Conservation (phyloP, 2,797 vertebrate species). For the Oryzias dopingdopingensis region DNA sequence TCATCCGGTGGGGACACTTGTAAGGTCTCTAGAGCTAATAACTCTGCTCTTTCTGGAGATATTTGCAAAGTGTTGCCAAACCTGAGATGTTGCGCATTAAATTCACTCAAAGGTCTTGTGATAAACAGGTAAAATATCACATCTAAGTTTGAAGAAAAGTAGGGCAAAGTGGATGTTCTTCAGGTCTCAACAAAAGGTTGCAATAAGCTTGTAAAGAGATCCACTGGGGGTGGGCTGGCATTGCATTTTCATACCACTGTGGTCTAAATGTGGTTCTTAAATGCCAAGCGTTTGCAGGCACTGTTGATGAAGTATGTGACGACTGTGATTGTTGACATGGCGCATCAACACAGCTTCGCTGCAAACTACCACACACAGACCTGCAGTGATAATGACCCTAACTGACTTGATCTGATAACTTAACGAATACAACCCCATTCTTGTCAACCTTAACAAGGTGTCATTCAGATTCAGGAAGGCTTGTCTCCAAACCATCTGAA, state of each 20-base stretch:
- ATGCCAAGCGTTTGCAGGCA: neutral
- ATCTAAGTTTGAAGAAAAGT: neutral
- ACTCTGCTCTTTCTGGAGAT: too few species aligned
- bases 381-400: too few species aligned
- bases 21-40: too few species aligned
- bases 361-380: too few species aligned
- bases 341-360: neutral
- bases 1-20: too few species aligned
- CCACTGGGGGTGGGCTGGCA: neutral
- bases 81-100: too few species aligned
- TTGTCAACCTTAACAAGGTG: slow-evolving; percentile 81
- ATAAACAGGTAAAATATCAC: too few species aligned
- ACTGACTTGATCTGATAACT: too few species aligned
- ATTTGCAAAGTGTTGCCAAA: too few species aligned
- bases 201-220: neutral
- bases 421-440: too few species aligned
- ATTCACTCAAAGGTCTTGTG: too few species aligned
- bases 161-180: neutral
- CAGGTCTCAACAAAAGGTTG: neutral
- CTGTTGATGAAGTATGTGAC: neutral
- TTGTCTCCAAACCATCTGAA: slow-evolving; percentile 98
- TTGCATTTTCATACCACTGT: neutral
- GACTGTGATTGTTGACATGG: neutral
- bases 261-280: neutral
- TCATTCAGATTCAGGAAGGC: slow-evolving; percentile 94